Percentiles rank a stretch among this genome's conserved stretches.
phyloP scores from a whole-genome alignment of 2,113 vertebrate genomes.

The Setophaga kirtlandii region DNA sequence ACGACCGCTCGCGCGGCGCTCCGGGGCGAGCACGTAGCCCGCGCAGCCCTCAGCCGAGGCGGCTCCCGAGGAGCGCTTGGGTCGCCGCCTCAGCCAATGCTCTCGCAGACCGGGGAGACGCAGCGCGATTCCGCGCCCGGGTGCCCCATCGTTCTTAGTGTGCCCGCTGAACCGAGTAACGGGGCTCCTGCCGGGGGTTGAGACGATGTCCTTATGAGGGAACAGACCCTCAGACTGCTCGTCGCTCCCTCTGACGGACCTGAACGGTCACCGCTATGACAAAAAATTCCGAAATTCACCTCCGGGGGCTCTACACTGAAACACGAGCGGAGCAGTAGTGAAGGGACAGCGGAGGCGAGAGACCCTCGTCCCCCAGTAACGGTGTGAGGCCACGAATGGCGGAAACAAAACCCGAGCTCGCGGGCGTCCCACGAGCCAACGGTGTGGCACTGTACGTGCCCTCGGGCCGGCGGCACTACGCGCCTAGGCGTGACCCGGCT shows the following conservation, averaged over 20 bases:
- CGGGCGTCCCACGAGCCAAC: not conserved
- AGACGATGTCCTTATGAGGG: not conserved
- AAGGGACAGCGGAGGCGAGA: not conserved
- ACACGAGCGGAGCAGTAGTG: not conserved
- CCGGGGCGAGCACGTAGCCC: not conserved
- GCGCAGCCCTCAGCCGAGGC: not conserved
- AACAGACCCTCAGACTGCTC: not conserved
- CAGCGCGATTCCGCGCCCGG: not conserved
- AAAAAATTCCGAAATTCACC: not conserved
- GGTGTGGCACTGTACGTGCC: not conserved
- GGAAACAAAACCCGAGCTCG: not conserved
- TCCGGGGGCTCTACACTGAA: not conserved
- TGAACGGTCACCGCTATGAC: not conserved
- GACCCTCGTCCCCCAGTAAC: not conserved
- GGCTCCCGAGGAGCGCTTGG: not conserved
- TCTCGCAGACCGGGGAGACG: not conserved
- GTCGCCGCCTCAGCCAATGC: not conserved
- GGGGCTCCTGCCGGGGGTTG: not conserved
- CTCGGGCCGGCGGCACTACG: not conserved
- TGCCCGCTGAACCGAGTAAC: not conserved
- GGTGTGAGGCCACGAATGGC: not conserved
- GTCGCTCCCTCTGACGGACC: not conserved
- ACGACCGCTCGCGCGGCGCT: not conserved
- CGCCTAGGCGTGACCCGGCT: not conserved
- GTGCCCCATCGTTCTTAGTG: not conserved